Conservation (phyloP, 2,113 vertebrate species). For the Archilochus colubris region DNA sequence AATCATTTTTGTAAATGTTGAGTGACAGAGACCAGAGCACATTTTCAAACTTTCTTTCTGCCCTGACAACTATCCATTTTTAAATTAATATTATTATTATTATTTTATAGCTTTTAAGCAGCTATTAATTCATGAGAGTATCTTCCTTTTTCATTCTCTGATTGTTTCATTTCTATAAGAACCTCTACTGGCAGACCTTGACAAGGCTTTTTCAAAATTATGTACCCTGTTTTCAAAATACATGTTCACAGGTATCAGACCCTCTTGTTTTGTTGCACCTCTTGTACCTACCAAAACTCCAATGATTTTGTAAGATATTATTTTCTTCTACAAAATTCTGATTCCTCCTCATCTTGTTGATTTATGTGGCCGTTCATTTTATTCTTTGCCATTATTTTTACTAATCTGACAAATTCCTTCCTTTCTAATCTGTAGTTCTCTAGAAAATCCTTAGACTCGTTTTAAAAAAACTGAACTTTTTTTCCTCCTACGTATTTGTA, state of each 20-base stretch:
- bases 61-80: neutral
- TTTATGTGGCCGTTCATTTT: neutral
- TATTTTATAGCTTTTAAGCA: neutral
- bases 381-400: neutral
- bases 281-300: neutral
- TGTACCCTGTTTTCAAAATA: neutral
- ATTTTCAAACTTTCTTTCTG: neutral
- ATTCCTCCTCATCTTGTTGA: neutral
- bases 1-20: neutral
- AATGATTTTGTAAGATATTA: neutral
- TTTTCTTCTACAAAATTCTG: neutral
- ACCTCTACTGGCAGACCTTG: neutral
- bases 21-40: neutral
- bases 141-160: neutral
- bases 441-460: neutral
- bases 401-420: neutral
- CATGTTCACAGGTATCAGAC: neutral
- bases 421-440: neutral
- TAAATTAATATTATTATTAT: neutral
- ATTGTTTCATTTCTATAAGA: neutral
- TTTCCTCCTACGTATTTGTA: neutral
- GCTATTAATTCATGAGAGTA: neutral
- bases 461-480: neutral
- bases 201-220: neutral
- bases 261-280: neutral